Conservation (phyloP, 2,888 invertebrate genomes). For the Dryobotodes eremita region DNA sequence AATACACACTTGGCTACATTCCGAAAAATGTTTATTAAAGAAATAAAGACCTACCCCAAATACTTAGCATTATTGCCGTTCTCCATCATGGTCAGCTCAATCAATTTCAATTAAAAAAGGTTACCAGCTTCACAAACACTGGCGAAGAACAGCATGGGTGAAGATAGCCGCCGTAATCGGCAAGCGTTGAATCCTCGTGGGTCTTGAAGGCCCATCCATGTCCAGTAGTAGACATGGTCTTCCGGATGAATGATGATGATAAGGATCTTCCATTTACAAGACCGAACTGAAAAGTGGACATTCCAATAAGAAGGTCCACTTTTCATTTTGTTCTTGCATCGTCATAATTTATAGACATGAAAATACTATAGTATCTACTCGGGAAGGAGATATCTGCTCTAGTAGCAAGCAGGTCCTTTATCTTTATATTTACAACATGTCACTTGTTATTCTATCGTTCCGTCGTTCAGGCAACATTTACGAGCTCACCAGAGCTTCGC, state of each 20-base stretch:
- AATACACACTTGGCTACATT: not conserved
- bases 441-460: constrained; percentile 22
- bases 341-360: not conserved
- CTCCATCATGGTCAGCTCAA: not conserved
- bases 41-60: not conserved
- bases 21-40: not conserved
- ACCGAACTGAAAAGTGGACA: too few species aligned
- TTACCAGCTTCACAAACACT: not conserved
- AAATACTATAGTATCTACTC: not conserved
- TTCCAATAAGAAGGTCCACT: not conserved
- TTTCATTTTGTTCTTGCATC: not conserved
- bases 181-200: not conserved
- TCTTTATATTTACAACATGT: constrained; percentile 12
- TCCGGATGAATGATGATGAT: not conserved
- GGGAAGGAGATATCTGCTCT: not conserved
- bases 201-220: not conserved
- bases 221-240: not conserved
- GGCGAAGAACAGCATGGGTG: not conserved
- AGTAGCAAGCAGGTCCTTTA: not conserved
- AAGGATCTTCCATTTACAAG: too few species aligned
- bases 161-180: not conserved
- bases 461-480: constrained; percentile 40
- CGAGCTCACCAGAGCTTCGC: constrained; percentile 31
- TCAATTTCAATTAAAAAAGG: not conserved
- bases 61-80: not conserved